A percentile compares a stretch with the other conserved stretches of the same genome.
Conservation (phyloP, 1,140 invertebrate species). For the Camponotus vicinus region DNA sequence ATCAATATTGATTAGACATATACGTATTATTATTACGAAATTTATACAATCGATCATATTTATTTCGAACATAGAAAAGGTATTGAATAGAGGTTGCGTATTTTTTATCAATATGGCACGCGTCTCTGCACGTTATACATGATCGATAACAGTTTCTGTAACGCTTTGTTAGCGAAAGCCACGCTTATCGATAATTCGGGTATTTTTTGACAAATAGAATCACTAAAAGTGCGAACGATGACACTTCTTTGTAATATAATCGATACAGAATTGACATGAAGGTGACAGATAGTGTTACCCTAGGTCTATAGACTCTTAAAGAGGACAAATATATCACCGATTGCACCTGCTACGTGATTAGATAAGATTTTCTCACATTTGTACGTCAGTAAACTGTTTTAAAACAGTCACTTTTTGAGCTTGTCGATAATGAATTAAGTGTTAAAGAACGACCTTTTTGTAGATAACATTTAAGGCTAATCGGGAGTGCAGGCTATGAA, state of each 20-base stretch:
- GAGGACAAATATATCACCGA: slow-evolving; percentile 28
- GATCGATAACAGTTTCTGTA: not conserved
- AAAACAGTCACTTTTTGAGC: not conserved
- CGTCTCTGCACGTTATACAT: not conserved
- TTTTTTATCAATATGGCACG: not conserved
- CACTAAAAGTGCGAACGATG: not conserved
- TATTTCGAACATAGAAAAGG: not conserved
- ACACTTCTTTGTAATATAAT: not conserved
- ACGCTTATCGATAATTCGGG: not conserved
- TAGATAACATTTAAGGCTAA: not conserved
- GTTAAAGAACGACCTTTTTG: not conserved
- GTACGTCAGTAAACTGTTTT: not conserved
- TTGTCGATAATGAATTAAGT: not conserved
- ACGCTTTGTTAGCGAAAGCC: not conserved
- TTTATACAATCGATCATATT: no score
- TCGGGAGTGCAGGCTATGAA: not conserved
- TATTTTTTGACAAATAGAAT: not conserved
- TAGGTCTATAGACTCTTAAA: slow-evolving; percentile 19
- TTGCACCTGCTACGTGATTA: slow-evolving; percentile 33
- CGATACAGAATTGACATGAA: not conserved
- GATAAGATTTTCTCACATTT: not conserved
- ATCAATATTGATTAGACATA: no score
- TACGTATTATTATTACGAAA: no score
- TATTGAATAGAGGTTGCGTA: not conserved
- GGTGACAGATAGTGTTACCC: not conserved